Conservation (phyloP, 2,113 vertebrate species). For the Channa maculata region DNA sequence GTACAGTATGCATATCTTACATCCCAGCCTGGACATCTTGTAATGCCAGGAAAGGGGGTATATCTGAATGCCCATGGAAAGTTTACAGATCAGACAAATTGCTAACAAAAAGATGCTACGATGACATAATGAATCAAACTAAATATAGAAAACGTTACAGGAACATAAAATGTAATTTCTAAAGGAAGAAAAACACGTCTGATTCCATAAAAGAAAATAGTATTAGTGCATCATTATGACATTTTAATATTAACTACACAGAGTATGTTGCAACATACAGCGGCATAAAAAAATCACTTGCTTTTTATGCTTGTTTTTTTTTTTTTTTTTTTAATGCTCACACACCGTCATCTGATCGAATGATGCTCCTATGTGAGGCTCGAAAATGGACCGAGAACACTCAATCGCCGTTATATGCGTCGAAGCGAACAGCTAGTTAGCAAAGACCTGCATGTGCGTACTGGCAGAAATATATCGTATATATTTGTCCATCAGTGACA, state of each 20-base stretch:
- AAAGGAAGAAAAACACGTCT: constrained; percentile 33
- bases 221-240: constrained; percentile 66
- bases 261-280: constrained; percentile 38
- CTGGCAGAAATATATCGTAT: constrained; percentile 14
- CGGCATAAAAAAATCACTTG: constrained; percentile 26
- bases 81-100: constrained; percentile 44
- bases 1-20: constrained; percentile 68
- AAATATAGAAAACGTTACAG: constrained; percentile 34
- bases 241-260: constrained; percentile 53
- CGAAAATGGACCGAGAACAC: constrained; percentile 53
- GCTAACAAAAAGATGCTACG: constrained; percentile 44
- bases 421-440: constrained; percentile 35
- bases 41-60: constrained; percentile 27
- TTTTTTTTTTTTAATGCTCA: constrained; percentile 25
- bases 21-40: constrained; percentile 30
- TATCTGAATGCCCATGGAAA: constrained; percentile 69
- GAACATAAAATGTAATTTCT: constrained; percentile 49
- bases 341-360: not conserved
- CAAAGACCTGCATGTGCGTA: constrained; percentile 43
- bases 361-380: constrained; percentile 48
- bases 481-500: constrained; percentile 8
- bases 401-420: constrained; percentile 60
- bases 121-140: constrained; percentile 37
- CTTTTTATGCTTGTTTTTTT: constrained; percentile 13
- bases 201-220: constrained; percentile 47